Base-by-base conservation (phyloP, 2,888 invertebrate genomes). In the Buathra laborator region DNA sequence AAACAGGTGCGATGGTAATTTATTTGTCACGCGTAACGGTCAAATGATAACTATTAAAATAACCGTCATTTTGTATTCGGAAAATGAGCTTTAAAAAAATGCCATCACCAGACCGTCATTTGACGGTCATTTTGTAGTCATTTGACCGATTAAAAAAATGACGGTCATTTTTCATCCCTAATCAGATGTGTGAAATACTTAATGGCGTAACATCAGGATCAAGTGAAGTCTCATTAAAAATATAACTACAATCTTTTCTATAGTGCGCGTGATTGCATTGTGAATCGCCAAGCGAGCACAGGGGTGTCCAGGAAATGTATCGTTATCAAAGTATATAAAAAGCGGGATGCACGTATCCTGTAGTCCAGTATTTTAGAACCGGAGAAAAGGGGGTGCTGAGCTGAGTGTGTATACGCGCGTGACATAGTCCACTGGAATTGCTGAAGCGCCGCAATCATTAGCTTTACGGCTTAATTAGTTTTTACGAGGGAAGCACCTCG, bases 391-490 rank as follows among this genome's bases (percentile, higher is more conserved):
- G 56, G 19, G 48, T 29, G 32, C 32, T n/a, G 37, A 46, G 12
- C n/a, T 14, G 12, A 56, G 19, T 71, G 12, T 12, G 56, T 44
- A 6, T 29, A 16, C 66, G 53, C 48, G 29, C 19, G 72, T 44
- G 44, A 19, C 59, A 46, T 53, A 7, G 9, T 24, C 3, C 44
- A 44, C 44, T 24, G 53, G 9, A 14, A 10, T 80, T 16, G 29
- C 43, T 51, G 68, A 48, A 53, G 43, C 67, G 19, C 19, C 59
- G 48, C 48, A 62, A 80, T 83, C 75, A 83, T 83, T 74, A 74
- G 83, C 70, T 75, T 75, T 70, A 70, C 44, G 44, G 46, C 74
- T 78, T 68, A 74, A 82, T 78, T 66, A 70, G 29, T 74, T 78
- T 81, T 81, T 68, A 85, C 78, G 77, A 78, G 53, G 53, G 70